Base-by-base conservation (phyloP, 2,888 invertebrate species). In the Escarpia spicata region DNA sequence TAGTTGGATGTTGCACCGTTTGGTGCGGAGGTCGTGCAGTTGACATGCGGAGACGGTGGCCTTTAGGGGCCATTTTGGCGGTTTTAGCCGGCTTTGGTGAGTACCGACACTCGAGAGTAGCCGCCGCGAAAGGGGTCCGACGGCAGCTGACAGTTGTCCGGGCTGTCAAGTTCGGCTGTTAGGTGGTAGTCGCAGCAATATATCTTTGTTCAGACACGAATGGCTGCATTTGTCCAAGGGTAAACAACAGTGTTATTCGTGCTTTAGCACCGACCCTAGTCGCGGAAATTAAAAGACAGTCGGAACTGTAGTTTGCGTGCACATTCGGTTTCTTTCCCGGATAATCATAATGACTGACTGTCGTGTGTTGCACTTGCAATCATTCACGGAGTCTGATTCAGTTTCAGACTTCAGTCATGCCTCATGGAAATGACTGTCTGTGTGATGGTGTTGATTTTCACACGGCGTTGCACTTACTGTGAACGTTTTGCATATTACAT, bases 1-100 rank as follows among this genome's bases (percentile, higher is more conserved):
- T 75, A 75, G 19, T 75, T 75, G 75, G 75, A 75, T 75, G 75
- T 75, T 19, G 75, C 75, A 75, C 75, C 75, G 75, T 75, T 75
- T 75, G 75, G 75, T 75, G 75, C 75, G 26, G 75, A 75, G 75
- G 75, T 26, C 75, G 19, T 75, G 26, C 26, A 26, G 75, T 75
- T 75, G 75, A 75, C 75, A 75, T 75, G 75, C 75, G 75, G 75
- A 75, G 75, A 75, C 75, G 75, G 75, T 75, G 75, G 75, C 75
- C 75, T 26, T 19, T 75, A 19, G 75, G 75, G 75, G 75, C 75
- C 75, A 75, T 75, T 75, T 75, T 75, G 75, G 75, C 75, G 75
- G 75, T 75, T 75, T 75, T 75, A 75, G 75, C 75, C 75, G 75
- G 75, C 75, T n/a, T 75, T 75, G 75, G 75, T 75, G 75, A 75